Evolutionary conservation across 2,888 invertebrate species (phyloP).

Genomic region (Acleris holmiana): DNA sequence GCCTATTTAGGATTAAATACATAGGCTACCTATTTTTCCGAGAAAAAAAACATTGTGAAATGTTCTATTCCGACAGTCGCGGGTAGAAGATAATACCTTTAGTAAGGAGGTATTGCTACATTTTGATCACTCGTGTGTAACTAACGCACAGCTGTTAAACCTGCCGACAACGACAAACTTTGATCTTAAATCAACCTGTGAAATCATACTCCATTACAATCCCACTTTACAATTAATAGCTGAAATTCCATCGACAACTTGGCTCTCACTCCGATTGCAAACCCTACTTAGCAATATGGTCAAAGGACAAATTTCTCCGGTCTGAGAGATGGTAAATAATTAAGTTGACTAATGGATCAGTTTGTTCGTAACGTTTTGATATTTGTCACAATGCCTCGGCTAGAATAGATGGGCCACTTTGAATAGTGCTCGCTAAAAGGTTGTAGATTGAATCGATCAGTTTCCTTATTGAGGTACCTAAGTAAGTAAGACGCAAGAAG

Average conservation of each 20-base stretch:
- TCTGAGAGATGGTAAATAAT: conserved; percentile 76
- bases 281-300: conserved; percentile 57
- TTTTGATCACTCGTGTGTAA: background rate
- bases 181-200: background rate
- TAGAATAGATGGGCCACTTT: conserved; percentile 53
- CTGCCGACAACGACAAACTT: background rate
- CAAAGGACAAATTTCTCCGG: conserved; percentile 70
- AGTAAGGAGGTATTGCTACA: too few species aligned
- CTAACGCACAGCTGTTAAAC: background rate
- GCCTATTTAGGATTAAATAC: too few species aligned
- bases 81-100: too few species aligned
- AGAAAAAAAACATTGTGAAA: too few species aligned
- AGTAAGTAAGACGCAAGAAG: background rate
- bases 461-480: background rate
- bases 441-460: conserved; percentile 30
- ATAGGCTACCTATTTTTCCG: too few species aligned
- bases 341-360: conserved; percentile 81
- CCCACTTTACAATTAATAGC: conserved; percentile 38
- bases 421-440: conserved; percentile 38
- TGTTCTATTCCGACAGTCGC: too few species aligned
- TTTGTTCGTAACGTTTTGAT: conserved; percentile 68
- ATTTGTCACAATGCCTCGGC: conserved; percentile 64
- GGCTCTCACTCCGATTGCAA: conserved; percentile 68
- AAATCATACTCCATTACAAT: conserved; percentile 12
- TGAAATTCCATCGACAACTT: conserved; percentile 60